Conservation (phyloP, 2,888 invertebrate species). For the Phortica okadai region DNA sequence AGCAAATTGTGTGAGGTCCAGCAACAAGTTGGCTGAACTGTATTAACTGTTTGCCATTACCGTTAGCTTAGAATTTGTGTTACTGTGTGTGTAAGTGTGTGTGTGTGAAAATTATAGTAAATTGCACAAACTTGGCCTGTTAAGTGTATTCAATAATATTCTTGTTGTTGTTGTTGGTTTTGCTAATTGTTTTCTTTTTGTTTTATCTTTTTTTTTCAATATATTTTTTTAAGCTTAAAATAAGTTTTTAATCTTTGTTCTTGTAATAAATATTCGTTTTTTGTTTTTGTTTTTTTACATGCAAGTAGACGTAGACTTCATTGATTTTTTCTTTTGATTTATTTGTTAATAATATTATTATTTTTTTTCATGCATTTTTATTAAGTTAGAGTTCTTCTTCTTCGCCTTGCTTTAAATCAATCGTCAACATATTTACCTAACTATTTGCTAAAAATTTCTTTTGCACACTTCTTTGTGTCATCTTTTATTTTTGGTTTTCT, state of each 20-base stretch:
- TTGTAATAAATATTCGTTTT: slow-evolving; percentile 66
- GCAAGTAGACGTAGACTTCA: slow-evolving; percentile 64
- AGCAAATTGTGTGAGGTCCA: neutral
- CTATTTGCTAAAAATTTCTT: slow-evolving; percentile 42
- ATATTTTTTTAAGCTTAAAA: slow-evolving; percentile 47
- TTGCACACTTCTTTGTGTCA: slow-evolving; percentile 47
- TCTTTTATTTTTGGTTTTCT: slow-evolving; percentile 36
- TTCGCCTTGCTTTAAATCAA: slow-evolving; percentile 15
- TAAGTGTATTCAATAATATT: slow-evolving; percentile 15
- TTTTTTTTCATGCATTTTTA: slow-evolving; percentile 30
- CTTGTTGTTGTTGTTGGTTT: slow-evolving; percentile 21
- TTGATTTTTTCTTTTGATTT: slow-evolving; percentile 51
- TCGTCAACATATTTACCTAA: slow-evolving; percentile 23
- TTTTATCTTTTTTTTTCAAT: slow-evolving; percentile 44
- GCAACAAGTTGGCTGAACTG: neutral
- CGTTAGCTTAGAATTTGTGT: neutral
- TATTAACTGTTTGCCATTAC: slow-evolving; percentile 27
- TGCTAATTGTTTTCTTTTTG: slow-evolving; percentile 26
- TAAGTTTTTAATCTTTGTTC: slow-evolving; percentile 41
- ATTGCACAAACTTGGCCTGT: slow-evolving; percentile 69
- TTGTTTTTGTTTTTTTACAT: slow-evolving; percentile 49
- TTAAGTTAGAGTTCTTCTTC: slow-evolving; percentile 26
- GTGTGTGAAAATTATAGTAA: slow-evolving; percentile 42
- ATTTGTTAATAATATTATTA: slow-evolving; percentile 44
- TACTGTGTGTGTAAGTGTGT: slow-evolving; percentile 37